These are phyloP conservation scores for Trichomalopsis sarcophagae DNA, from an alignment of 1,140 invertebrate species.

Conservation along the genomic window DNA sequence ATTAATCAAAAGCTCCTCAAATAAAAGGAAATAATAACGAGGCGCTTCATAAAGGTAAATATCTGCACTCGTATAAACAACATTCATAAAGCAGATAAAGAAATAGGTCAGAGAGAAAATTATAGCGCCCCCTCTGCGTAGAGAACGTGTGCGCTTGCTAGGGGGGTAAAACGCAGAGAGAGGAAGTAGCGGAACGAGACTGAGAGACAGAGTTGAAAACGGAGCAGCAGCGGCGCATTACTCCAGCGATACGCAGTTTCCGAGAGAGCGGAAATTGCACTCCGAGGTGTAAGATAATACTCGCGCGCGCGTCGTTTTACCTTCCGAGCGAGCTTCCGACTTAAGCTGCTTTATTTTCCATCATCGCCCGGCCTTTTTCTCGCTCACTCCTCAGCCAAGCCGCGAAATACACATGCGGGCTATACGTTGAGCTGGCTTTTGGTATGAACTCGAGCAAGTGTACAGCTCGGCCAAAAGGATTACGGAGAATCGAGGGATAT, in stretches of 20 bases:
- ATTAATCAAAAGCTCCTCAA: not conserved
- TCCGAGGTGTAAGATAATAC: constrained; percentile 56
- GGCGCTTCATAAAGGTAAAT: not conserved
- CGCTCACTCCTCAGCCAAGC: not conserved
- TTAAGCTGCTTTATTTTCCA: constrained; percentile 50
- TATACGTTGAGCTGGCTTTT: not conserved
- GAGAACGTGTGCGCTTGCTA: not conserved
- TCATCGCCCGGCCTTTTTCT: not conserved
- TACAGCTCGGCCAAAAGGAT: not conserved
- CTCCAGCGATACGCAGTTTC: constrained; percentile 47
- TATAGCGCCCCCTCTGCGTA: not conserved
- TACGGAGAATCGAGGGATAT: not conserved
- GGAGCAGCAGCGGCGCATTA: not conserved
- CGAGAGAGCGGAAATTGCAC: constrained; percentile 59
- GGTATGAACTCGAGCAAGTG: not conserved
- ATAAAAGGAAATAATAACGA: not conserved
- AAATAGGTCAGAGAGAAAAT: constrained; percentile 13
- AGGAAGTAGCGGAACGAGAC: not conserved
- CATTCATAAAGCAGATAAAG: not conserved
- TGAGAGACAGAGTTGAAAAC: not conserved
- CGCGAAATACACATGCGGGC: not conserved
- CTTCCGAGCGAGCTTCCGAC: constrained; percentile 48
- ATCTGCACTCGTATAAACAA: not conserved
- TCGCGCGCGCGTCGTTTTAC: constrained; percentile 61
- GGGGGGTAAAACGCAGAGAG: not conserved